Percentiles rank a stretch among this genome's conserved stretches.
phyloP scores from a whole-genome alignment of 2,888 invertebrate species.

The Maniola hyperantus region DNA sequence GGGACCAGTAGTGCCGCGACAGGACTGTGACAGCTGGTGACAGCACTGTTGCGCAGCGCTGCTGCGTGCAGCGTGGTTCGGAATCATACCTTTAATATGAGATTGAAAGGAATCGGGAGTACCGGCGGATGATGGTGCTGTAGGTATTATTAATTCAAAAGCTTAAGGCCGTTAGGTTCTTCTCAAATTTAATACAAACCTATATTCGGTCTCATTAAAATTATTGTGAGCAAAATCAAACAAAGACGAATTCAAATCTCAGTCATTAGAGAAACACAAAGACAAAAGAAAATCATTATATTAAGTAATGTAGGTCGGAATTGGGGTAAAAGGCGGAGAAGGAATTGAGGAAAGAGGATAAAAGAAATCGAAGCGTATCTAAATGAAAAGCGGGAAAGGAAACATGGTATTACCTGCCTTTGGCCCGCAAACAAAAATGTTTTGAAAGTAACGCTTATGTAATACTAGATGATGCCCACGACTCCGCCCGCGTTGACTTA shows the following conservation, averaged over 20 bases:
- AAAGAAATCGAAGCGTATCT: slow-evolving; percentile 56
- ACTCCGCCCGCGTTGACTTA: too few species aligned
- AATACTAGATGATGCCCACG: slow-evolving; percentile 19
- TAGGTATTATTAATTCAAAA: slow-evolving; percentile 8
- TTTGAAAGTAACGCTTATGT: slow-evolving; percentile 56
- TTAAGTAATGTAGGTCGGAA: slow-evolving; percentile 59
- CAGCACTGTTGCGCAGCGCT: too few species aligned
- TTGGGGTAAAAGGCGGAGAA: slow-evolving; percentile 56
- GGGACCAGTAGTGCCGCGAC: too few species aligned
- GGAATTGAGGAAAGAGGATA: slow-evolving; percentile 57
- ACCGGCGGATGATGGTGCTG: too few species aligned
- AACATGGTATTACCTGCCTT: slow-evolving; percentile 55
- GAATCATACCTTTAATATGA: too few species aligned
- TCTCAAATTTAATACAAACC: slow-evolving; percentile 11
- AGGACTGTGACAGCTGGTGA: too few species aligned
- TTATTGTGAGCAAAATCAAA: slow-evolving; percentile 28
- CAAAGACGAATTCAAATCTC: slow-evolving; percentile 39
- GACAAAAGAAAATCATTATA: slow-evolving; percentile 55
- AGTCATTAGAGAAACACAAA: slow-evolving; percentile 40
- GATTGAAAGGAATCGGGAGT: too few species aligned
- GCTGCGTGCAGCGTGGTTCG: too few species aligned
- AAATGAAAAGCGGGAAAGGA: slow-evolving; percentile 59
- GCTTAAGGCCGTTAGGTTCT: slow-evolving; percentile 1
- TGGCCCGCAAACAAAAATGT: slow-evolving; percentile 54
- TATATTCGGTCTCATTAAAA: slow-evolving; percentile 31